Evolutionary conservation across 2,113 vertebrate species (phyloP).

Genomic region (Perccottus glenii): DNA sequence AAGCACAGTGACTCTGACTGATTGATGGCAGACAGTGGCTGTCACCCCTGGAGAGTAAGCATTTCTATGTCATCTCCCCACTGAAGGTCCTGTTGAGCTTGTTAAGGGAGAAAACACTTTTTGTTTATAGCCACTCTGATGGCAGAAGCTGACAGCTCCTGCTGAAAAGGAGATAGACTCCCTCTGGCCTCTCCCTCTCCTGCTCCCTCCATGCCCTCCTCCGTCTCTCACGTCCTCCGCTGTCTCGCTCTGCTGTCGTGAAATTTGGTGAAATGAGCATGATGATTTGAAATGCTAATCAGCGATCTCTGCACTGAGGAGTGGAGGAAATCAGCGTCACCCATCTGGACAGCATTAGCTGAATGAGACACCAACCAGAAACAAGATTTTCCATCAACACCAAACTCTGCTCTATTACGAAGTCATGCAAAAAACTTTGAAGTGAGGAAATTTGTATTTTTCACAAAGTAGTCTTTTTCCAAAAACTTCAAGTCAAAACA

Average conservation of each 20-base stretch:
- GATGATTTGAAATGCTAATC: slow-evolving; percentile 45
- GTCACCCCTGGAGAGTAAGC: slow-evolving; percentile 77
- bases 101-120: slow-evolving; percentile 78
- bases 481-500: not conserved
- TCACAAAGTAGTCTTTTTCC: not conserved
- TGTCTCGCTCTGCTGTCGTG: slow-evolving; percentile 15
- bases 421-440: slow-evolving; percentile 3
- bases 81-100: slow-evolving; percentile 80
- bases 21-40: slow-evolving; percentile 77
- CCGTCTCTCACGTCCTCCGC: slow-evolving; percentile 13
- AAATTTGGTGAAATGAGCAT: slow-evolving; percentile 34
- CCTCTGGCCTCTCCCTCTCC: slow-evolving; percentile 38
- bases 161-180: slow-evolving; percentile 69
- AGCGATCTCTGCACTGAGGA: not conserved
- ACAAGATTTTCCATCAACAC: slow-evolving; percentile 6
- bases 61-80: slow-evolving; percentile 73
- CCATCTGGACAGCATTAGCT: slow-evolving; percentile 36
- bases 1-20: slow-evolving; percentile 70
- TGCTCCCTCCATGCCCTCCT: slow-evolving; percentile 4
- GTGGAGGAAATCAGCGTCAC: slow-evolving; percentile 18
- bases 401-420: slow-evolving; percentile 6
- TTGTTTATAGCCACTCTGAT: slow-evolving; percentile 76
- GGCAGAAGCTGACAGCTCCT: slow-evolving; percentile 69
- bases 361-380: slow-evolving; percentile 31
- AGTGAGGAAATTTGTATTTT: not conserved